Conservation (phyloP, 2,888 invertebrate genomes). For the Aromia moschata region DNA sequence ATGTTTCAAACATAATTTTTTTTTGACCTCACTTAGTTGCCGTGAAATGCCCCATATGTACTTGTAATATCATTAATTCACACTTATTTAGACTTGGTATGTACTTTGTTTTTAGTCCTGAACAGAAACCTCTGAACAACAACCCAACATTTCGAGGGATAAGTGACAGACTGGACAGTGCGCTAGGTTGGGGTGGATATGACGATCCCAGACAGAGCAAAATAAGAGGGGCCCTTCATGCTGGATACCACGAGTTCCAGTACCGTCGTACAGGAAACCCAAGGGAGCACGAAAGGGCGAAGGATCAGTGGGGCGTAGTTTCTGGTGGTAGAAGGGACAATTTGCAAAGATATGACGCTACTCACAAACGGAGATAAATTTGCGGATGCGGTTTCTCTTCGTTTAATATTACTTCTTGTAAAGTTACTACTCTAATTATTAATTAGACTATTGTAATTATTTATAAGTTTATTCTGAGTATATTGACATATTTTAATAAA, state of each 20-base stretch:
- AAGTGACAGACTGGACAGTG: conserved; percentile 12
- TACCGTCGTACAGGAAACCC: not conserved
- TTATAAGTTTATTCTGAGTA: too few relatives aligned
- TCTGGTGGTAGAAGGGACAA: conserved; percentile 1
- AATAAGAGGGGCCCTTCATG: conserved; percentile 15
- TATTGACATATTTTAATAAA: too few relatives aligned
- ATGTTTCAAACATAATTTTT: too few relatives aligned
- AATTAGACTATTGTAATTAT: too few relatives aligned
- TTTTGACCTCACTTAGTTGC: too few relatives aligned
- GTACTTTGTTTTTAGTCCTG: not conserved
- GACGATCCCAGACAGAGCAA: conserved; percentile 14
- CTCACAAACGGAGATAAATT: not conserved
- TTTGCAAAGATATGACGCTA: conserved; percentile 5
- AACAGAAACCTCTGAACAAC: conserved; percentile 8
- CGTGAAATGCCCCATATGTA: too few relatives aligned
- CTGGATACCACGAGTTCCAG: conserved; percentile 12
- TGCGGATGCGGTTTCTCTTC: too few relatives aligned
- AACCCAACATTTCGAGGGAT: conserved; percentile 8
- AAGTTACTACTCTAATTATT: too few relatives aligned
- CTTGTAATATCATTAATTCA: too few relatives aligned
- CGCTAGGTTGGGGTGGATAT: conserved; percentile 12
- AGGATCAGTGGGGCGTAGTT: conserved; percentile 12
- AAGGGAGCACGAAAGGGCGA: conserved; percentile 14
- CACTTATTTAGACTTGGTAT: too few relatives aligned
- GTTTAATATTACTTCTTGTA: too few relatives aligned